Conservation (phyloP, 2,888 invertebrate species). For the Drosophila formosana region DNA sequence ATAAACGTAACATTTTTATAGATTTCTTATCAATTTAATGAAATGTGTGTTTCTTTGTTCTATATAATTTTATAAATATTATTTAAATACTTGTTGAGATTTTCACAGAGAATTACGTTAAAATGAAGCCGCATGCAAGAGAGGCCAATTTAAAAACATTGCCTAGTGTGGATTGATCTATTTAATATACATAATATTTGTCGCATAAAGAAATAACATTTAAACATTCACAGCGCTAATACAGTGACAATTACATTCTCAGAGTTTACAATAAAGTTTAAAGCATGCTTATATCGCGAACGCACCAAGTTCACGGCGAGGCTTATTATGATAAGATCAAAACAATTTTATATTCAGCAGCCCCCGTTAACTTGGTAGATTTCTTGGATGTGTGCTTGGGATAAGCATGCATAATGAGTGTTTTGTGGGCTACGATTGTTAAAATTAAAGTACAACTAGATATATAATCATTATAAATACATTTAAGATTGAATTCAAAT, state of each 20-base stretch:
- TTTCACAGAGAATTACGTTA: conserved; percentile 20
- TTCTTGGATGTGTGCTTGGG: conserved; percentile 7
- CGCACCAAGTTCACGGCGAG: conserved; percentile 18
- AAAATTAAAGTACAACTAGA: conserved; percentile 42
- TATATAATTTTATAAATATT: conserved; percentile 11
- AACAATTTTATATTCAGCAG: not conserved
- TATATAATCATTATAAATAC: conserved; percentile 41
- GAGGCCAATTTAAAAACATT: conserved; percentile 10
- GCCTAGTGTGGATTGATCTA: conserved; percentile 6
- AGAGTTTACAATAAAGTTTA: conserved; percentile 15
- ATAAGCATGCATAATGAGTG: conserved; percentile 42
- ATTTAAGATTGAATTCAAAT: conserved; percentile 35
- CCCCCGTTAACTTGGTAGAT: conserved; percentile 15
- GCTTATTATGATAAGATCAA: conserved; percentile 19
- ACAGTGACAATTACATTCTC: conserved; percentile 34
- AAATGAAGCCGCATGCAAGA: conserved; percentile 37
- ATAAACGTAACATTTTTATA: conserved; percentile 25
- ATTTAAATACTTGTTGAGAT: conserved; percentile 44
- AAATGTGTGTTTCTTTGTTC: not conserved
- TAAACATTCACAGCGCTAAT: conserved; percentile 45
- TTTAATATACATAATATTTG: conserved; percentile 15
- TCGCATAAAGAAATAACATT: conserved; percentile 23
- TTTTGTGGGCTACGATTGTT: conserved; percentile 36
- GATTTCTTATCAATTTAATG: conserved; percentile 7
- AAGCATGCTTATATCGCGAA: conserved; percentile 34